Evolutionary conservation across 1,140 invertebrate genomes (phyloP).

Genomic region (Holcopasites calliopsidis): DNA sequence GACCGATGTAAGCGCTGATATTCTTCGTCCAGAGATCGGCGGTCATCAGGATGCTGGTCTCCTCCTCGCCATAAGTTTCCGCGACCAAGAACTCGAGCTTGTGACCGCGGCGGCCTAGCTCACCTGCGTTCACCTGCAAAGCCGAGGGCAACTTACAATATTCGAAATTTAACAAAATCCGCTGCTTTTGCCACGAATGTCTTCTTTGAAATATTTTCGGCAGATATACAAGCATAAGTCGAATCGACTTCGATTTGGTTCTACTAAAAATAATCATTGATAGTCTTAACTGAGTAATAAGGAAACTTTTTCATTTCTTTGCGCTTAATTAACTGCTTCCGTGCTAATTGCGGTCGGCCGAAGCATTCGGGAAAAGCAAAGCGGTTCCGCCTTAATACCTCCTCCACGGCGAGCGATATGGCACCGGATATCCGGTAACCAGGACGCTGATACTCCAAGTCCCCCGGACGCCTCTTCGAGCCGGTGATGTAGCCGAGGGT

Average conservation of each 20-base stretch:
- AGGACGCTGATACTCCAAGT: slow-evolving; percentile 88
- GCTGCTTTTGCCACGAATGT: too few species aligned
- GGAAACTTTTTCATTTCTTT: slow-evolving; percentile 1
- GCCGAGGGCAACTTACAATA: not conserved
- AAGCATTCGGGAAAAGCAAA: not conserved
- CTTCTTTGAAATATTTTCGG: too few species aligned
- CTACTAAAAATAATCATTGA: too few species aligned
- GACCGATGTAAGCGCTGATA: slow-evolving; percentile 94
- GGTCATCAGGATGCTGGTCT: slow-evolving; percentile 90
- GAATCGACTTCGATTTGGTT: too few species aligned
- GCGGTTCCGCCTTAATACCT: slow-evolving; percentile 74
- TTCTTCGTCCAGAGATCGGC: slow-evolving; percentile 92
- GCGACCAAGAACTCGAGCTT: slow-evolving; percentile 90
- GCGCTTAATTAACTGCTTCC: slow-evolving; percentile 41
- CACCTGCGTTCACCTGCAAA: slow-evolving; percentile 79
- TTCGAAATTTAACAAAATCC: slow-evolving; percentile 18
- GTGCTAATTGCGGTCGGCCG: slow-evolving; percentile 29
- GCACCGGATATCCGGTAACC: slow-evolving; percentile 89
- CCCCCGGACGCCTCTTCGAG: slow-evolving; percentile 86
- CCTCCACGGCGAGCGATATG: slow-evolving; percentile 89
- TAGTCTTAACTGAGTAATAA: too few species aligned
- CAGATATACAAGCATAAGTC: too few species aligned
- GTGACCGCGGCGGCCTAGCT: slow-evolving; percentile 83
- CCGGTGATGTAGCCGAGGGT: slow-evolving; percentile 89
- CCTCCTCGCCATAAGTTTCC: slow-evolving; percentile 95